A percentile compares a stretch with the other conserved stretches of the same genome.
These are phyloP conservation scores for Hypolimnas misippus DNA, from an alignment of 2,888 invertebrate species.

Conservation along the genomic window DNA sequence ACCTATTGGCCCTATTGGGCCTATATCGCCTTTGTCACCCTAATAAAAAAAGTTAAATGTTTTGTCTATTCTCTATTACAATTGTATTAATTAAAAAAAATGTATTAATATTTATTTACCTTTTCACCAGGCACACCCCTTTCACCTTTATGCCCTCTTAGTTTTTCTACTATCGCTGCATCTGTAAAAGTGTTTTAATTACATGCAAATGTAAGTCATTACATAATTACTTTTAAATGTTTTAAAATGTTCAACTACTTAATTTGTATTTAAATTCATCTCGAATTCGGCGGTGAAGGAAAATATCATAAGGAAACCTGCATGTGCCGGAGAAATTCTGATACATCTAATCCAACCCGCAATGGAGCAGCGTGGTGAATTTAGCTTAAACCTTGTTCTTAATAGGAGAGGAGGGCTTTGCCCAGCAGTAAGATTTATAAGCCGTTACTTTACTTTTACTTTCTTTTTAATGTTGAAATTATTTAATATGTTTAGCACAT, in stretches of 20 bases:
- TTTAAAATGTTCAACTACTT: no score
- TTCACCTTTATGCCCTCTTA: slow-evolving; percentile 63
- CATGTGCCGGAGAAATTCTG: no score
- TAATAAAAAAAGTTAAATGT: slow-evolving; percentile 47
- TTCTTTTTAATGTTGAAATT: no score
- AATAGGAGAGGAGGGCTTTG: no score
- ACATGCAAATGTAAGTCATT: background rate
- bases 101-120: slow-evolving; percentile 46
- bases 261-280: no score
- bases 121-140: slow-evolving; percentile 56
- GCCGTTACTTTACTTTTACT: no score
- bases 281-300: no score
- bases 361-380: no score
- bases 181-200: slow-evolving; percentile 50
- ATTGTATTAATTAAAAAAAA: background rate
- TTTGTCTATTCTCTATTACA: background rate
- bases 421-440: no score
- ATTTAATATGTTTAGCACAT: no score
- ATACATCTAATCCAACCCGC: background rate
- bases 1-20: slow-evolving; percentile 80
- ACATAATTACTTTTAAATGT: background rate
- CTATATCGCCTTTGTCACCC: slow-evolving; percentile 89
- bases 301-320: no score
- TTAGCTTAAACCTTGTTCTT: no score
- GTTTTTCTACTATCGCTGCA: slow-evolving; percentile 55